phyloP scores from a whole-genome alignment of 1,140 invertebrate genomes.

The Pseudoatta argentina region DNA sequence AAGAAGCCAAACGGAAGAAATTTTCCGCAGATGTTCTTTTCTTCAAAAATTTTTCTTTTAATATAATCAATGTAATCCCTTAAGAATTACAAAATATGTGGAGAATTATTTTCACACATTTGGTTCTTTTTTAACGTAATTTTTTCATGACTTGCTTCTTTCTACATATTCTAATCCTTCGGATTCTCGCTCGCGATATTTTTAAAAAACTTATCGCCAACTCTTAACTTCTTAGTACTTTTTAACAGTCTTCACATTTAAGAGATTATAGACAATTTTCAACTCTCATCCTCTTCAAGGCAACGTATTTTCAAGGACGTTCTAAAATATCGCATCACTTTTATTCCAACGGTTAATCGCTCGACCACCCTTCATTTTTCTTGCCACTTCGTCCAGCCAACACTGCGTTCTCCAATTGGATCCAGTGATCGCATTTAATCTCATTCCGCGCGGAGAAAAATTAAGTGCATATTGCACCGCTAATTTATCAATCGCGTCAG shows the following conservation, averaged over 20 bases:
- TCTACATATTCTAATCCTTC: neutral
- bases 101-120: neutral
- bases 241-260: constrained; percentile 32
- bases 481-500: constrained; percentile 1
- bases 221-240: neutral
- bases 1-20: neutral
- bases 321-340: constrained; percentile 74
- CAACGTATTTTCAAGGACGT: constrained; percentile 49
- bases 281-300: neutral
- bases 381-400: neutral
- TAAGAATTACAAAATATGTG: neutral
- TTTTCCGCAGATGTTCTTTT: neutral
- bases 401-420: neutral
- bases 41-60: neutral
- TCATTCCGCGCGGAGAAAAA: neutral
- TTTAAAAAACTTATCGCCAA: constrained; percentile 16
- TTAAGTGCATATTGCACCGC: neutral
- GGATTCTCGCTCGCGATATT: neutral
- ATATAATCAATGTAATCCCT: neutral
- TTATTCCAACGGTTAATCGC: constrained; percentile 66
- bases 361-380: neutral
- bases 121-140: neutral
- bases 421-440: neutral
- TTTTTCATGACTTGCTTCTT: neutral
- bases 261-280: constrained; percentile 53